A percentile compares a stretch with the other conserved stretches of the same genome.
Conservation (phyloP, 2,797 vertebrate genomes). For the Cossypha caffra region DNA sequence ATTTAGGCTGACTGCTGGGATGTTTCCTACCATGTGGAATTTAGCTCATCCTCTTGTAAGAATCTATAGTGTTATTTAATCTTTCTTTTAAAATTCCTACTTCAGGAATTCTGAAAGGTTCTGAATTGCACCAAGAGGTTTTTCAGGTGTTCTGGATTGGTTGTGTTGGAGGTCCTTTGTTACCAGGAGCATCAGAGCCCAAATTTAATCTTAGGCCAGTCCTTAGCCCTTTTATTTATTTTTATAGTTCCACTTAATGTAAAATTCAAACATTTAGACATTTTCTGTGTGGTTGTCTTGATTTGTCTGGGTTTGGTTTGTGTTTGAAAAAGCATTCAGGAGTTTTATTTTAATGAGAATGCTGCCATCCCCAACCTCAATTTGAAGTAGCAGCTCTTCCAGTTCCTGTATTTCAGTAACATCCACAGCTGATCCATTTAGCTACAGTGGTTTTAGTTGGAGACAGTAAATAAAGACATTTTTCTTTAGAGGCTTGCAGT, state of each 20-base stretch:
- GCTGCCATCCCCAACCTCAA: not conserved
- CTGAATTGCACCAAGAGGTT: not conserved
- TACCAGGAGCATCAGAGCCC: not conserved
- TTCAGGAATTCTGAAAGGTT: not conserved
- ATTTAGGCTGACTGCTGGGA: not conserved
- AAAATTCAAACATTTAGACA: slow-evolving; percentile 76
- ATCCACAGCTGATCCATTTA: not conserved
- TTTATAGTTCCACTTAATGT: slow-evolving; percentile 67
- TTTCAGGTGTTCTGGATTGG: not conserved
- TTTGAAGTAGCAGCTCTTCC: not conserved
- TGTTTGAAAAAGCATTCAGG: slow-evolving; percentile 71
- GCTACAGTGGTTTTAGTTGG: not conserved
- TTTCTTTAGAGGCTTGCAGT: not conserved
- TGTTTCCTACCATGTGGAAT: not conserved
- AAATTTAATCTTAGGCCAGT: not conserved
- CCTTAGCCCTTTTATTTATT: not conserved
- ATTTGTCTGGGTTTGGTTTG: slow-evolving; percentile 75
- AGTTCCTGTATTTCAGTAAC: not conserved
- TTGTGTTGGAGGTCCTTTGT: not conserved
- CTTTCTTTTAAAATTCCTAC: not conserved
- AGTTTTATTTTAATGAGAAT: not conserved
- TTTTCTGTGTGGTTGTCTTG: not conserved
- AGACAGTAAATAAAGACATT: not conserved
- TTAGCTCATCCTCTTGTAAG: not conserved
- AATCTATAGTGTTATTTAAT: not conserved